phyloP scores from a whole-genome alignment of 1,140 invertebrate species.

The Calosoma granatense region DNA sequence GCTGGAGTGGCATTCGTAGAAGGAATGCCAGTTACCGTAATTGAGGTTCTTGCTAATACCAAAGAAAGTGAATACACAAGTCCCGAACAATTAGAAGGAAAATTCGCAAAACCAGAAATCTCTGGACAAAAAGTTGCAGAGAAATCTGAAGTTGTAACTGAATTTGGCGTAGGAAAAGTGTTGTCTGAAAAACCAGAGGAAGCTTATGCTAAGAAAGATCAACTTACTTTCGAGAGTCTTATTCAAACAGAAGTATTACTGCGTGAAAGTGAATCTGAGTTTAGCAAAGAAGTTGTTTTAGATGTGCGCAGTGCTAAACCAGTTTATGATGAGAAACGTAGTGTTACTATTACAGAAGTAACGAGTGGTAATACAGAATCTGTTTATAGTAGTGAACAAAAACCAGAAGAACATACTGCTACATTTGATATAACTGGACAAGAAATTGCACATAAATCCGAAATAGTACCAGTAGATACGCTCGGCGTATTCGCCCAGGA shows the following conservation, averaged over 20 bases:
- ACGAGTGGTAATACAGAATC: slow-evolving; percentile 31
- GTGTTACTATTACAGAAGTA: slow-evolving; percentile 35
- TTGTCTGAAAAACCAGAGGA: slow-evolving; percentile 22
- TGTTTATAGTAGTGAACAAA: slow-evolving; percentile 18
- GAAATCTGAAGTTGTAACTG: slow-evolving; percentile 33
- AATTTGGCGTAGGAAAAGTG: slow-evolving; percentile 31
- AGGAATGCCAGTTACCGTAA: slow-evolving; percentile 22
- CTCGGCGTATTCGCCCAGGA: slow-evolving; percentile 23
- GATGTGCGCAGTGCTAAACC: slow-evolving; percentile 36
- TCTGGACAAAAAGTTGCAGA: slow-evolving; percentile 33
- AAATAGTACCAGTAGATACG: slow-evolving; percentile 22
- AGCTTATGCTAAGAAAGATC: slow-evolving; percentile 32
- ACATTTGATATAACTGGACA: slow-evolving; percentile 22
- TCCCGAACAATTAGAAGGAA: slow-evolving; percentile 27
- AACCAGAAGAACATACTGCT: slow-evolving; percentile 21
- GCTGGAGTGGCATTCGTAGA: slow-evolving; percentile 23
- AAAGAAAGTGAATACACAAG: slow-evolving; percentile 15
- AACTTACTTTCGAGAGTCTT: slow-evolving; percentile 35
- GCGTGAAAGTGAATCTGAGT: slow-evolving; percentile 30
- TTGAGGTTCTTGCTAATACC: slow-evolving; percentile 18
- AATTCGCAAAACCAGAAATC: slow-evolving; percentile 35
- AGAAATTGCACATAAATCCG: slow-evolving; percentile 24
- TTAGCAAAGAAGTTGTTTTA: slow-evolving; percentile 33
- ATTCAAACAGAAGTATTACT: slow-evolving; percentile 34
- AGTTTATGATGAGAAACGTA: slow-evolving; percentile 32